Conservation (phyloP, 2,888 invertebrate genomes). For the Pyrrhia umbra region DNA sequence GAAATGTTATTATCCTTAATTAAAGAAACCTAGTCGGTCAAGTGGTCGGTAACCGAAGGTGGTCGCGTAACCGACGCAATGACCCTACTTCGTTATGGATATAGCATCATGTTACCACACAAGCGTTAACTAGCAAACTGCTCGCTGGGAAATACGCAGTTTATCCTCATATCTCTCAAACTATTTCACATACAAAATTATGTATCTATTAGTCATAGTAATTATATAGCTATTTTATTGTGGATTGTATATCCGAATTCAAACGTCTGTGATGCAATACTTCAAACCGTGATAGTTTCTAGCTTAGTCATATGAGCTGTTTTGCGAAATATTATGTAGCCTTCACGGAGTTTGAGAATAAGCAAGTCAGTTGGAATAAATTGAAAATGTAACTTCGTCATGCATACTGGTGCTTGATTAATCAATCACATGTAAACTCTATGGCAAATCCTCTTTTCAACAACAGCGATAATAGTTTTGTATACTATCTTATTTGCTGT, state of each 20-base stretch:
- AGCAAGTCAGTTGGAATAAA: conserved; percentile 9
- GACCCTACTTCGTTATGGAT: conserved; percentile 25
- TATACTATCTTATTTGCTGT: conserved; percentile 4
- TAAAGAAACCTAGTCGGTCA: too few relatives aligned
- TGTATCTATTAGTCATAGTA: conserved; percentile 13
- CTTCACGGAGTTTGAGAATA: conserved; percentile 14
- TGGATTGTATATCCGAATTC: not conserved
- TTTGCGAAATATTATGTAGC: conserved; percentile 26
- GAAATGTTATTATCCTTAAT: too few relatives aligned
- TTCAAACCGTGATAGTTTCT: conserved; percentile 5
- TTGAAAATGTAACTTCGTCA: conserved; percentile 11
- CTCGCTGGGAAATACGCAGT: conserved; percentile 49
- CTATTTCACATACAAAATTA: conserved; percentile 1
- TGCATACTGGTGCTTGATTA: conserved; percentile 6
- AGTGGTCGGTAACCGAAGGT: too few relatives aligned
- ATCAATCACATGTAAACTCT: conserved; percentile 12
- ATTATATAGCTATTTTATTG: conserved; percentile 23
- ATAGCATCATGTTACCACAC: conserved; percentile 28
- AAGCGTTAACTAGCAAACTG: conserved; percentile 23
- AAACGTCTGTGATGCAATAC: conserved; percentile 14
- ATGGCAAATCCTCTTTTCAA: conserved; percentile 2
- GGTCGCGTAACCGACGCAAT: too few relatives aligned
- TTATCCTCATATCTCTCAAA: conserved; percentile 47
- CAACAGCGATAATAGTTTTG: not conserved
- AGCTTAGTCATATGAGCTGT: conserved; percentile 17